Evolutionary conservation across 2,113 vertebrate genomes (phyloP), one percentile per base, ranked within the genome.

Genomic region (Laticauda colubrina): DNA sequence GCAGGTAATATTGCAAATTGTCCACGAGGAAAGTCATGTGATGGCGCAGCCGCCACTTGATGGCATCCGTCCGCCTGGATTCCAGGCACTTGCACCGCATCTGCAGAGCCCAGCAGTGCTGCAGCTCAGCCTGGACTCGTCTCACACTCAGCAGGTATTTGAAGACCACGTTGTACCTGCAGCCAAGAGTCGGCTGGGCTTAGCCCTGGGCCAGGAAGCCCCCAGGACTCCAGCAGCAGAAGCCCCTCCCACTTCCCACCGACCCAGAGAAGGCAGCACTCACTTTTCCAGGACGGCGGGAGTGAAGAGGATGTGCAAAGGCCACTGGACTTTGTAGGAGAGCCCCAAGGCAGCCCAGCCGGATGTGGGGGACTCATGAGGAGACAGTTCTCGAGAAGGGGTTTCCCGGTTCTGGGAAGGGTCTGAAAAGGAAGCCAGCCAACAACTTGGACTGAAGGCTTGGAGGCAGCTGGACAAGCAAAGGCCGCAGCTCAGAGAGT

Each of bases 21-120:
- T 99, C 99, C 61, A 99, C 99, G 20, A 99, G 95, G 95, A 99
- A 99, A 0, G 99, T 99, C 99, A 99, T 99, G 97, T 99, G 99
- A 94, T 99, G 99, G 89, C 99, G 98, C 1, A 99, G 97, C 39
- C 98, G 98, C 98, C 98, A 99, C 96, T 99, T 99, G 55, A 99
- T 96, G 0, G 99, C 98, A 0, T 99, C 99, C 0, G 98, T 99
- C 96, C 98, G 98, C 95, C 98, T 99, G 10, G 98, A 99, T 90
- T 98, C 98, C 90, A 99, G 98, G 96, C 99, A 98, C 93, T 99
- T 99, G 95, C 99, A 98, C 95, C 99, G 98, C 99, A 99, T 99
- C 96, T 99, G 99, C 0, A 99, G 97, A 45, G 99, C 99, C 99
- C 99, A 99, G 97, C 99, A 99, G 96, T 99, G 99, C 96, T 99